Base-by-base conservation (phyloP, 2,888 invertebrate species). In the Diplazon laetatorius region DNA sequence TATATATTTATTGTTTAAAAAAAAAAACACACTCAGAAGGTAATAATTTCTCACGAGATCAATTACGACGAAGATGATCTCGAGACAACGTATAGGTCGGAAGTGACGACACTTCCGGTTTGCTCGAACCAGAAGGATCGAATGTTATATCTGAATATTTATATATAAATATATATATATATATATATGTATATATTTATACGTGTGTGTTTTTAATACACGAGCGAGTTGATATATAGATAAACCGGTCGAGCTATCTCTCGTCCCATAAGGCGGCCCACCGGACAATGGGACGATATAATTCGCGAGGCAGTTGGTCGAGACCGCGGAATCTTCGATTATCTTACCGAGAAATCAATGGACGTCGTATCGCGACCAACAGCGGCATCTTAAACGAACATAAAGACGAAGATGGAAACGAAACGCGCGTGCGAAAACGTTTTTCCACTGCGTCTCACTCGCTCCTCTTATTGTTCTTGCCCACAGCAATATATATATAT, bases 291-390 rank as follows among this genome's bases (percentile, higher is more conserved):
- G 75, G 57, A 85, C 80, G n/a, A n/a, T n/a, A n/a, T n/a, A n/a
- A 77, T 76, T 78, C 69, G 57, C 16, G 35, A 35, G n/a, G 57
- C 78, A 80, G 69, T 30, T 69, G 80, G 78, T 83, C 73, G 78
- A 83, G 76, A 79, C 80, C 72, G 63, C 69, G 55, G 59, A 73
- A 77, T 73, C 63, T n/a, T 62, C 59, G 59, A 68, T 84, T 85
- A 87, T 88, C 87, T 85, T 85, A 83, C 83, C 81, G 75, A 86
- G 87, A 86, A 88, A 87, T 88, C 87, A 68, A 71, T 77, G 78
- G 68, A 57, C 55, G 44, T 60, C n/a, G n/a, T n/a, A n/a, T n/a
- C 62, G 76, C 62, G 62, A 69, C 83, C 80, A 74, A n/a, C n/a
- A n/a, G 83, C 83, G 82, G 82, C 84, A 85, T 86, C 84, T 85